Evolutionary conservation across 2,797 vertebrate genomes (phyloP).

Genomic region (Mergus octosetaceus): DNA sequence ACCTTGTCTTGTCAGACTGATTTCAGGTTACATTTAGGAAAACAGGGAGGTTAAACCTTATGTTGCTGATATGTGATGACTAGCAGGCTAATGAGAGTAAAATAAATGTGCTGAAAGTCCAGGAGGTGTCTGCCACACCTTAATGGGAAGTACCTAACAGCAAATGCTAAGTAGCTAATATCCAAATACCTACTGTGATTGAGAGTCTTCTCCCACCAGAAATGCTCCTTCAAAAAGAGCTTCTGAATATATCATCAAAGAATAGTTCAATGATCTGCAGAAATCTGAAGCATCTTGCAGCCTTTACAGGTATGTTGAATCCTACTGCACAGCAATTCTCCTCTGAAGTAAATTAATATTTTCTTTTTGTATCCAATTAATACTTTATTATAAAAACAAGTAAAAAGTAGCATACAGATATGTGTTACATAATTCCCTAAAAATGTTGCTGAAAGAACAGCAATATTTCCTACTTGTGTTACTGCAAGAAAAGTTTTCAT

Average conservation of each 20-base stretch:
- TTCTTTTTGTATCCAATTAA: neutral
- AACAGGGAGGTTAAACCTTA: neutral
- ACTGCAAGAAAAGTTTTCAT: neutral
- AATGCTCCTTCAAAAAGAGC: neutral
- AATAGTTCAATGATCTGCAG: neutral
- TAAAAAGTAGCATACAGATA: neutral
- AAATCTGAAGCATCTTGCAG: neutral
- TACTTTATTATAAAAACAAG: neutral
- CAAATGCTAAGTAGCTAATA: neutral
- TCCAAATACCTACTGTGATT: neutral
- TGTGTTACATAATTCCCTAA: neutral
- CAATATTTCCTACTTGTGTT: neutral
- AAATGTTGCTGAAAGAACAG: neutral
- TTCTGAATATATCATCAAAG: conserved; percentile 20
- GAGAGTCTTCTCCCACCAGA: neutral
- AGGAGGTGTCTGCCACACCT: neutral
- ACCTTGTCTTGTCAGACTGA: neutral
- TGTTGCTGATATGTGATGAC: neutral
- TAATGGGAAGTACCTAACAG: neutral
- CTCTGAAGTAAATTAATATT: conserved; percentile 19
- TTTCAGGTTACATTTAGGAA: neutral
- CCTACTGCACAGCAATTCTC: neutral
- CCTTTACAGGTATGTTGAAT: neutral
- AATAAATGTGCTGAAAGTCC: neutral
- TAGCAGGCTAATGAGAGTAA: neutral